Evolutionary conservation across 2,888 invertebrate species (phyloP), one percentile per base, ranked within the genome.

Genomic region (Tenthredo livida): DNA sequence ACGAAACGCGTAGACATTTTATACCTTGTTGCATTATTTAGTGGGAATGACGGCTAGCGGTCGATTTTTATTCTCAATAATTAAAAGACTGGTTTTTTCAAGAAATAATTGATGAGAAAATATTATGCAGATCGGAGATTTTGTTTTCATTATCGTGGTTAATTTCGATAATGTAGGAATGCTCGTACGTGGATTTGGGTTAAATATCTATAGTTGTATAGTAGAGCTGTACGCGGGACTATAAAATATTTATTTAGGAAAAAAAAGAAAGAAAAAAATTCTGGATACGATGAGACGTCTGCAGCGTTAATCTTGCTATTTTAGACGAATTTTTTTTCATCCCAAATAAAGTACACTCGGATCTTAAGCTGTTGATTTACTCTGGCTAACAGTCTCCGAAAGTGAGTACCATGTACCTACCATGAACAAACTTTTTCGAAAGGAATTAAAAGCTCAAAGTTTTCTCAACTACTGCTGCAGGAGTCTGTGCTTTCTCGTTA

Each of bases 361-460:
- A 25, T 61, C 61, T 61, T 61, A 61, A 61, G 61, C 61, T 61
- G 61, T 61, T 61, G 61, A 61, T 61, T 61, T 61, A 61, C 61
- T 25, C 25, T 61, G 10, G 10, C 61, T 25, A 25, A 25, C 6
- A 54, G 54, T 54, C 67, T 15, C 10, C 67, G 15, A 6, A 29
- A 67, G 67, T 25, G 25, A 33, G 67, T 67, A 25, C 12, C 29
- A 29, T 29, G 67, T 33, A 17, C 33, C 15, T 33, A 17, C 33
- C 15, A 5, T 25, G 67, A 29, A 67, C 6, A 33, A 43, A 43
- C 21, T 43, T 73, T 43, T 73, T 43, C 43, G 73, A 43, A 43
- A n/a, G 40, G 73, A 73, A 73, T 73, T 73, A 73, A 73, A 73
- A 73, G 73, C 73, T 43, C n/a, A 5, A 73, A 43, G 40, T 73